phyloP scores from a whole-genome alignment of 2,113 vertebrate genomes.

The Litocranius walleri region DNA sequence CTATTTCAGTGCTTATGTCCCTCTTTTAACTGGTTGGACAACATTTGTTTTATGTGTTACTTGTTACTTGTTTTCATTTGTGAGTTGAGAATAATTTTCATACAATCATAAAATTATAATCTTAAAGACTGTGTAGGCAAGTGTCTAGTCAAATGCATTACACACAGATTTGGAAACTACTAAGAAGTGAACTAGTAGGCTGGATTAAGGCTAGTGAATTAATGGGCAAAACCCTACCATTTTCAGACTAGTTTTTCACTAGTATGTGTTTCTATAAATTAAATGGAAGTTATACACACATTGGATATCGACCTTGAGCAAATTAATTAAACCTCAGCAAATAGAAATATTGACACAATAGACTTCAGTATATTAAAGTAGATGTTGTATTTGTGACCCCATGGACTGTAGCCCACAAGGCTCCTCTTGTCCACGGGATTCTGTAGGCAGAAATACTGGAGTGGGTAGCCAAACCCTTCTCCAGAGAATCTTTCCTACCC shows the following conservation, averaged over 20 bases:
- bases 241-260: not conserved
- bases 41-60: not conserved
- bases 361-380: not conserved
- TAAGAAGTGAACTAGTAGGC: not conserved
- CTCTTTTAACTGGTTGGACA: not conserved
- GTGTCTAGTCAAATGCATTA: not conserved
- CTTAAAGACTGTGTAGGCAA: not conserved
- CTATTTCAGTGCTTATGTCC: not conserved
- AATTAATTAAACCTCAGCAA: not conserved
- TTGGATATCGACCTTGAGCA: not conserved
- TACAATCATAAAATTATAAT: not conserved
- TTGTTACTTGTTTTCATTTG: slow-evolving; percentile 6
- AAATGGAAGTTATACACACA: not conserved
- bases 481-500: not conserved
- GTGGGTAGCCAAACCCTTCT: not conserved
- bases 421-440: not conserved
- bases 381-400: not conserved
- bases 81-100: not conserved
- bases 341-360: not conserved
- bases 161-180: not conserved
- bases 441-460: not conserved
- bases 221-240: not conserved
- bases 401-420: not conserved
- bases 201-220: not conserved
- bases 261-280: not conserved